phyloP scores from a whole-genome alignment of 1,140 invertebrate genomes.

The Tetragonula clypearis region DNA sequence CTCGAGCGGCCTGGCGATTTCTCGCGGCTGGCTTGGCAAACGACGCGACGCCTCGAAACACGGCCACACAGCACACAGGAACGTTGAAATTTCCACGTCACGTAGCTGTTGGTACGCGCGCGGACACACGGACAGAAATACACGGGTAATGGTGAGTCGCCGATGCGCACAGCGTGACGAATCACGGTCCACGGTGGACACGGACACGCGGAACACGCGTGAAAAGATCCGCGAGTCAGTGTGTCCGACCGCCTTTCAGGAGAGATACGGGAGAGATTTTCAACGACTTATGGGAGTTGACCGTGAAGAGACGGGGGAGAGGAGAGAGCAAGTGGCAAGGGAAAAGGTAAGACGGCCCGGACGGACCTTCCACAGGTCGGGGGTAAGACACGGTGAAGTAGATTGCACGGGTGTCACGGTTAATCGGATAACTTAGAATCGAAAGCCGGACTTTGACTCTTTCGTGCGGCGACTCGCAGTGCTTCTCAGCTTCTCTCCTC shows the following conservation, averaged over 20 bases:
- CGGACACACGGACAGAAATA: neutral
- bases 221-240: slow-evolving; percentile 52
- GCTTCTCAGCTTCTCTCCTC: slow-evolving; percentile 7
- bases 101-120: slow-evolving; percentile 17
- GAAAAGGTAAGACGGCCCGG: slow-evolving; percentile 35
- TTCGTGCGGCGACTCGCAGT: slow-evolving; percentile 56
- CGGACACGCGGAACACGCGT: slow-evolving; percentile 54
- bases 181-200: slow-evolving; percentile 55
- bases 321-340: neutral
- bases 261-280: slow-evolving; percentile 61
- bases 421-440: slow-evolving; percentile 76
- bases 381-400: slow-evolving; percentile 60
- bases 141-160: neutral
- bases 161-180: slow-evolving; percentile 38
- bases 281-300: slow-evolving; percentile 60
- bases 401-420: slow-evolving; percentile 73
- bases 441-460: slow-evolving; percentile 65
- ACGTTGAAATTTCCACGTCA: slow-evolving; percentile 43
- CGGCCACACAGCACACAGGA: too few species aligned
- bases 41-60: neutral
- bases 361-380: slow-evolving; percentile 47
- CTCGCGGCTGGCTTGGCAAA: neutral
- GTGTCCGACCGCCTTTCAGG: slow-evolving; percentile 50
- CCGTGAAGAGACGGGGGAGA: slow-evolving; percentile 9
- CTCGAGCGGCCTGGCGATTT: slow-evolving; percentile 10